These are phyloP conservation scores for Ophiodon elongatus DNA, from an alignment of 2,113 vertebrate species.

Conservation along the genomic window DNA sequence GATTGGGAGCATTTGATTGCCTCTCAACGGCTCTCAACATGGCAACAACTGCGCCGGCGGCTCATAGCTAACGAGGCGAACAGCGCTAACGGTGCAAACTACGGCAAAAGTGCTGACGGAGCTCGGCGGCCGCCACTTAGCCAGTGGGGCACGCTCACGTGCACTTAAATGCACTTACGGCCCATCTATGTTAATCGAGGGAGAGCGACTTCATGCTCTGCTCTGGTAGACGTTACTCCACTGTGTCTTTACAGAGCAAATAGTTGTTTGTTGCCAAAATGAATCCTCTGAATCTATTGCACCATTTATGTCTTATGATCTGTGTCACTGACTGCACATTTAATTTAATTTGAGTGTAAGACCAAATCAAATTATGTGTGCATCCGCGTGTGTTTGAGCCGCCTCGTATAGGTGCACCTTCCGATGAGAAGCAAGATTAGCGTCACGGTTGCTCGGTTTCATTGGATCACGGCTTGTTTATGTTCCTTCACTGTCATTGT, in stretches of 20 bases:
- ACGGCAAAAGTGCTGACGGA: background rate
- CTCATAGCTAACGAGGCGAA: background rate
- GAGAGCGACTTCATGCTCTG: background rate
- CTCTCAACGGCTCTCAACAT: background rate
- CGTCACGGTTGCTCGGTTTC: constrained; percentile 46
- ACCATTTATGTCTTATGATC: background rate
- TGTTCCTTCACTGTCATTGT: constrained; percentile 35
- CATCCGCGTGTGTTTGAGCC: constrained; percentile 7
- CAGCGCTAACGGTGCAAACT: background rate
- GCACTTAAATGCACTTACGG: background rate
- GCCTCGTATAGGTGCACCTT: constrained; percentile 15
- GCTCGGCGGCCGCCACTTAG: no score
- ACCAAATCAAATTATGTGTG: constrained; percentile 2
- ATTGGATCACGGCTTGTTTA: constrained; percentile 44
- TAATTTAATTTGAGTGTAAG: constrained; percentile 12
- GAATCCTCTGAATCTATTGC: background rate
- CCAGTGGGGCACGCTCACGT: background rate
- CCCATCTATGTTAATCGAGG: background rate
- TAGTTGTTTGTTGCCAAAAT: no score
- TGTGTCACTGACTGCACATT: background rate
- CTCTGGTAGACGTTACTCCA: background rate
- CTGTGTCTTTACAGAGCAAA: background rate
- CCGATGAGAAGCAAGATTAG: constrained; percentile 41
- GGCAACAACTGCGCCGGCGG: background rate
- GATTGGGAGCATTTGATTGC: background rate